Percentiles rank a stretch among this genome's conserved stretches.
These are phyloP conservation scores for Plectrocnemia conspersa DNA, from an alignment of 1,140 invertebrate genomes.

Conservation along the genomic window DNA sequence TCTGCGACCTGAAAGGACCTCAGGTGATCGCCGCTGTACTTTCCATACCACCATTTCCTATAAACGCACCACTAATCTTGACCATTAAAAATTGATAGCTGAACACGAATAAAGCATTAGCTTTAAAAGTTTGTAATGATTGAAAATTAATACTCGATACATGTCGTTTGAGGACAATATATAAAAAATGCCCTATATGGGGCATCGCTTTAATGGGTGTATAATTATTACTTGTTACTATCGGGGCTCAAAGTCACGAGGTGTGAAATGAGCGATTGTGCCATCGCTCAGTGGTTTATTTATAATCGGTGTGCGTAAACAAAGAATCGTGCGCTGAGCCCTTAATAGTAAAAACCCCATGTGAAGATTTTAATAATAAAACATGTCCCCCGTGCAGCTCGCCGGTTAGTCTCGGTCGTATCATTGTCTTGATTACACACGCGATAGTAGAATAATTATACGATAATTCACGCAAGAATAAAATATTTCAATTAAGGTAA, in stretches of 20 bases:
- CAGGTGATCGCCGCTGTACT: background rate
- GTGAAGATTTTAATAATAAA: slow-evolving; percentile 22
- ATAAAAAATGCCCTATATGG: too few relatives aligned
- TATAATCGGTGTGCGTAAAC: slow-evolving; percentile 1
- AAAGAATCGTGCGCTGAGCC: background rate
- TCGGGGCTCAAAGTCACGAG: background rate
- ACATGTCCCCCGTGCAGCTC: slow-evolving; percentile 20
- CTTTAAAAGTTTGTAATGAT: too few relatives aligned
- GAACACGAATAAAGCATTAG: too few relatives aligned
- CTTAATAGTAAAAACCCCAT: slow-evolving; percentile 9
- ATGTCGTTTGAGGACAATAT: too few relatives aligned
- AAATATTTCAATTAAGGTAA: background rate
- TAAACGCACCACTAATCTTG: too few relatives aligned
- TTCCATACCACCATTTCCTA: background rate
- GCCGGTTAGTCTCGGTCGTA: too few relatives aligned
- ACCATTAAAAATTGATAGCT: too few relatives aligned
- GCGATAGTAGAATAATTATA: background rate
- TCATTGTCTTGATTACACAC: background rate
- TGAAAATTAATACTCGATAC: too few relatives aligned
- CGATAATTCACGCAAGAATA: background rate
- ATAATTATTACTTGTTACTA: too few relatives aligned
- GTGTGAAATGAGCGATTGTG: background rate
- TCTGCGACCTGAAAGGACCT: slow-evolving; percentile 1
- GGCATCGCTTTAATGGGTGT: too few relatives aligned
- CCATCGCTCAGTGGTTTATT: background rate